phyloP scores from a whole-genome alignment of 1,140 invertebrate species.

The Zeugodacus cucurbitae region DNA sequence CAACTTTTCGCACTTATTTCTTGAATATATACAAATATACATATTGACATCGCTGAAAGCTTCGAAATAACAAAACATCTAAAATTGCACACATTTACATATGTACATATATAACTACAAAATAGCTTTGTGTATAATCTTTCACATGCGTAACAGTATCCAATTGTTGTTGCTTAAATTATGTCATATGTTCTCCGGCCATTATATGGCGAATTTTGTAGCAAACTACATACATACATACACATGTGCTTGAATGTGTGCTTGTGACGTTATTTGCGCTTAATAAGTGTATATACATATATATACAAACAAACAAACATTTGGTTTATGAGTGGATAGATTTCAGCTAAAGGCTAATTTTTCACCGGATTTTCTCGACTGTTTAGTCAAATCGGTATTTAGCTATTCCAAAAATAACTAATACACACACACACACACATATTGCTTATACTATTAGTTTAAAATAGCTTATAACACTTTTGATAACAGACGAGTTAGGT shows the following conservation, averaged over 20 bases:
- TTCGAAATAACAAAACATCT: neutral
- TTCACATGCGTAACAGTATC: neutral
- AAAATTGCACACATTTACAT: neutral
- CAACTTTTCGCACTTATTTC: neutral
- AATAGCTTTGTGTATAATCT: neutral
- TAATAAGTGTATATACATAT: too few relatives aligned
- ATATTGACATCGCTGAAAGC: neutral
- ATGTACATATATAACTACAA: neutral
- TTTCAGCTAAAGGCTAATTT: too few relatives aligned
- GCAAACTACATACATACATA: neutral
- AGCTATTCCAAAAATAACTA: too few relatives aligned
- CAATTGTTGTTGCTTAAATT: slow-evolving; percentile 9
- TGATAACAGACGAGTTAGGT: too few relatives aligned
- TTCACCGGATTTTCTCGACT: too few relatives aligned
- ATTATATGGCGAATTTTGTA: neutral
- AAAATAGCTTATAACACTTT: too few relatives aligned
- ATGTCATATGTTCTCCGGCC: neutral
- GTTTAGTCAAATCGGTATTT: too few relatives aligned
- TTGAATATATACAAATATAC: neutral
- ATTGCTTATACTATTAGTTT: too few relatives aligned
- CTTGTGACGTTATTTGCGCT: too few relatives aligned
- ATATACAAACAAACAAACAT: too few relatives aligned
- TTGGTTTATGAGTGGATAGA: too few relatives aligned
- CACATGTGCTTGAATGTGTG: neutral
- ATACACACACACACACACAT: too few relatives aligned